A percentile compares a stretch with the other conserved stretches of the same genome.
These are phyloP conservation scores for Gobio gobio DNA, from an alignment of 2,113 vertebrate species.

Conservation along the genomic window DNA sequence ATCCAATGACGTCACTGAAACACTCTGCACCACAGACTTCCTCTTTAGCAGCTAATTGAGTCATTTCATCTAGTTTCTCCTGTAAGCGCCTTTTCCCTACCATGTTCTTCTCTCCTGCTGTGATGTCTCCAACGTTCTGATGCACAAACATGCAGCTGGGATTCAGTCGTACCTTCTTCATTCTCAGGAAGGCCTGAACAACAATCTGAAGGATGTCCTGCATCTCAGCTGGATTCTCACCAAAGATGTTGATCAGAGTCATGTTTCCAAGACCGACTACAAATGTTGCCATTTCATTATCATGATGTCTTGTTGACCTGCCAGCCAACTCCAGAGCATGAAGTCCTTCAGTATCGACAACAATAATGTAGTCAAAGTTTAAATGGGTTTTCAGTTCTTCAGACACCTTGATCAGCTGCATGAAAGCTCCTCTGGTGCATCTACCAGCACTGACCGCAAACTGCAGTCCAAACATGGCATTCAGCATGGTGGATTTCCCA, in stretches of 20 bases:
- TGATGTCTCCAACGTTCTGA: conserved; percentile 70
- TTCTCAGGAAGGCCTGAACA: conserved; percentile 71
- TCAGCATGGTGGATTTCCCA: conserved; percentile 9
- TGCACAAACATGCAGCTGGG: conserved; percentile 75
- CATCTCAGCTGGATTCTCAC: conserved; percentile 73
- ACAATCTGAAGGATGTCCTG: conserved; percentile 61
- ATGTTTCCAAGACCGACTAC: conserved; percentile 69
- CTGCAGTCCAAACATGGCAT: conserved; percentile 13
- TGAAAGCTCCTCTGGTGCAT: conserved; percentile 53
- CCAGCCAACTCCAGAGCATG: conserved; percentile 61
- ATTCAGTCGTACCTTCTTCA: conserved; percentile 70
- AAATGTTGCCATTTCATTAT: conserved; percentile 73
- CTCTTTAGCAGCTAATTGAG: conserved; percentile 64
- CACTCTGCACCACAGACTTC: conserved; percentile 52
- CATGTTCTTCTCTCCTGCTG: conserved; percentile 70
- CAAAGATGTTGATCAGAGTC: conserved; percentile 72
- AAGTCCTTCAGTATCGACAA: conserved; percentile 44
- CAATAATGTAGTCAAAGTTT: not conserved
- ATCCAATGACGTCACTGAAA: conserved; percentile 65
- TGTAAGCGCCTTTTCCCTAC: conserved; percentile 63
- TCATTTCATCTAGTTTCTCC: conserved; percentile 71
- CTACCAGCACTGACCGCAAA: not conserved
- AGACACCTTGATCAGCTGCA: conserved; percentile 70
- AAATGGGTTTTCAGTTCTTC: conserved; percentile 51
- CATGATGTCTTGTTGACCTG: conserved; percentile 59